Evolutionary conservation across 2,113 vertebrate species (phyloP), one percentile per base, ranked within the genome.

Genomic region (Equus przewalskii): DNA sequence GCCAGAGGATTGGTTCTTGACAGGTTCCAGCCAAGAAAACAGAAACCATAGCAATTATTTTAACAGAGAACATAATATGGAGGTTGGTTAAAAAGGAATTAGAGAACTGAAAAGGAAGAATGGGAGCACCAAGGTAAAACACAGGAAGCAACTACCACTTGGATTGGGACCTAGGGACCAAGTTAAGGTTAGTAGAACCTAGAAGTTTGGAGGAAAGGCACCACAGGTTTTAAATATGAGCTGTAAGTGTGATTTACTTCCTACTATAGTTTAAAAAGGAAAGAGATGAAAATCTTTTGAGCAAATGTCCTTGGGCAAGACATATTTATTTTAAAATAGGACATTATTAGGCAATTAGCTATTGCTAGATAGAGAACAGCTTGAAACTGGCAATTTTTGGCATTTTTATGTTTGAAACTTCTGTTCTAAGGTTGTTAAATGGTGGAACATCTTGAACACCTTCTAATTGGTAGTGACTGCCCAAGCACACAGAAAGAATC

Each of bases 391-490:
- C 26, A 78, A 9, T 72, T 69, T 86, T 30, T 7, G 12, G 10
- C 69, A 79, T 60, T 86, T 96, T 97, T 94, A 56, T 65, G 78
- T 51, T 95, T 87, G 58, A 86, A 92, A 94, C 22, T 64, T 89
- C 4, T 36, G 12, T 54, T 70, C 26, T 73, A 75, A 85, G 89
- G 3, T 85, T n/a, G 21, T 72, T 58, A 90, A 54, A 76, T 94
- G 49, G n/a, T 62, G 81, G 54, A 94, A 67, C 26, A 54, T 86
- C 36, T 95, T 90, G 60, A 92, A 58, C 1, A 91, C n/a, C 30
- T 64, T 94, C 13, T 92, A 16, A 89, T n/a, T 88, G 51, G 26
- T 67, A 54, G 54, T 95, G 22, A 12, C 62, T 49, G 7, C n/a
- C 16, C 69, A 69, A 7, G 24, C 5, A 82, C 62, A 80, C 36